Evolutionary conservation across 2,113 vertebrate species (phyloP), one percentile per base, ranked within the genome.

Genomic region (Guaruba guarouba): DNA sequence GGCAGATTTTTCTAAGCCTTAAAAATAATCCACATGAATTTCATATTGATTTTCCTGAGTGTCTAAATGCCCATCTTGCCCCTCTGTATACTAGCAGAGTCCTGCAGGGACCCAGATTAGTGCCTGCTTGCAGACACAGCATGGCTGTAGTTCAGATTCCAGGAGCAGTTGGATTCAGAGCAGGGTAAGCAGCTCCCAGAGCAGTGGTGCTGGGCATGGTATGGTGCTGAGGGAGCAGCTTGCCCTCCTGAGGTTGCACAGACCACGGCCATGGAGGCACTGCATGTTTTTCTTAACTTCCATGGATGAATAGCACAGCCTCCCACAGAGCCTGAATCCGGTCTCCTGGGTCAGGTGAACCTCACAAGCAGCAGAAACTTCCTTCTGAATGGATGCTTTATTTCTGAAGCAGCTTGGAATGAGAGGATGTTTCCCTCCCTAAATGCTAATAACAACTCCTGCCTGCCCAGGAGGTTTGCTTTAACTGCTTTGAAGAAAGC

Each of bases 331-430:
- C 78, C 82, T 41, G 37, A 63, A 77, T 62, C 88, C 0, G 0
- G 17, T 86, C 91, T 64, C 77, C 88, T 89, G 92, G 80, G 55
- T 54, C 93, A 92, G 81, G 88, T 75, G 93, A 92, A 82, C 80
- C 86, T 84, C 77, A 35, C 67, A 78, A 88, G 86, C 91, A 71
- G 91, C 88, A 86, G 69, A 28, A 55, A 35, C 81, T 67, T 39
- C 81, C 66, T 61, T 35, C 91, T 92, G 83, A 95, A 91, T 88
- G 28, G 88, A 4, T 3, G 41, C 75, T 90, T 96, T 96, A 49
- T 91, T 90, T 77, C 67, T 66, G 63, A 39, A 77, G 67, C 90
- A 55, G 75, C 79, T 54, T 46, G 71, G 88, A 70, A 4, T 12
- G 29, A 9, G 86, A 78, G 83, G 76, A 33, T 8, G 39, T 74